Evolutionary conservation across 2,113 vertebrate species (phyloP), one percentile per base, ranked within the genome.

Genomic region (Eulacestoma nigropectus): DNA sequence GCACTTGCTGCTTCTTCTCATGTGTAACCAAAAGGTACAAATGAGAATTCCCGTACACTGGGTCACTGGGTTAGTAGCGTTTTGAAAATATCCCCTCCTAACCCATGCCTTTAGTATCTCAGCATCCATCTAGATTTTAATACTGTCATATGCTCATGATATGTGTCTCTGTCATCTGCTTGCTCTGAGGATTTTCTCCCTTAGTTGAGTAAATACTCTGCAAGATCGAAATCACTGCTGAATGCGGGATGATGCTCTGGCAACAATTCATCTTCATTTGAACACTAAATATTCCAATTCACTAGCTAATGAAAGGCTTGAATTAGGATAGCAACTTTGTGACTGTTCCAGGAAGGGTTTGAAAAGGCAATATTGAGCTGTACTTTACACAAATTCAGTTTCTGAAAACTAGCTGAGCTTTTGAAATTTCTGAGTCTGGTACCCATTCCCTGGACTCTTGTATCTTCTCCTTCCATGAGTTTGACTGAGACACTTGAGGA

Each of bases 11-110:
- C 35, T 42, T 67, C 56, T 78, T 78, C 52, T 86, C 11, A 18
- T 50, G 32, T 63, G 63, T 75, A 81, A 89, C 84, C 65, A 72
- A 72, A 67, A 90, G 60, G 88, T 96, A 68, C n/a, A 72, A 75
- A 57, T 21, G 53, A 81, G 55, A 62, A 93, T 84, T 37, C 29
- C n/a, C 29, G 13, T 81, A 87, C 93, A 76, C 57, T 78, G 83
- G 73, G 87, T 93, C 72, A 91, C 59, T 96, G 82, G 53, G 93
- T 90, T 96, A 95, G 93, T 35, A 78, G 72, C 74, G 44, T 84
- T 91, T 87, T 89, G 88, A 75, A 81, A 82, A 64, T 18, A 72
- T 35, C 23, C 41, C 18, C 64, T 88, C 47, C 47, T 90, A 74
- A 80, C 60, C 65, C 12, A 1, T 35, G 49, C n/a, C 1, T 4